Base-by-base conservation (phyloP, 2,888 invertebrate species). In the Apocheima hispidaria region DNA sequence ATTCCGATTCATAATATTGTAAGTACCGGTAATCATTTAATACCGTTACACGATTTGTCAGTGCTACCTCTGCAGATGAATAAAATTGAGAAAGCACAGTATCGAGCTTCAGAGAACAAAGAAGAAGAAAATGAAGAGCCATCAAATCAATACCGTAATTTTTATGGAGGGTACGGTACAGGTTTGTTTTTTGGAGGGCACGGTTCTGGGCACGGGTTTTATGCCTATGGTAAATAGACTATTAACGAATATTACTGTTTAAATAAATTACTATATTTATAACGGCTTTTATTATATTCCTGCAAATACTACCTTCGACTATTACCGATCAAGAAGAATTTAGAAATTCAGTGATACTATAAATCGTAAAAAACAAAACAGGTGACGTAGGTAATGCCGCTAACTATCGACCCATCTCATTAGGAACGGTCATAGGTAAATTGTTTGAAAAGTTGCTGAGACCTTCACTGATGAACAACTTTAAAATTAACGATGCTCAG, bases 141-240 rank as follows among this genome's bases (percentile, higher is more conserved):
- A 20, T 65, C 74, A 12, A 86, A 82, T 26, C 74, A 75, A 30
- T 88, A 79, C 56, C 75, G 90, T 46, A 87, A 83, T 1, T 87
- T 87, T 33, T 82, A 86, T 56, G 92, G 92, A 0, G 92, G 92
- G 2, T 90, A 83, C 44, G 92, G 92, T 0, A 81, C 80, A 0
- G 90, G 90, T 0, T 72, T 90, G 64, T 82, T 82, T 21, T 89
- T 84, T 16, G 92, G 92, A 0, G 92, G 92, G 0, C 90, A 90
- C 10, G 92, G 92, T 0, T 85, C 90, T 0, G 92, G 92, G 0
- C 92, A 92, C 50, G 92, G 92, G 0, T 91, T 84, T 69, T 90
- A 89, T 66, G 76, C 87, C 28, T 88, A 86, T 63, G 88, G 89
- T 60, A 84, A 79, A 67, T 65, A 62, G 49, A 50, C 9, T 46